Base-by-base conservation (phyloP, 1,140 invertebrate species). In the Cyclina sinensis region DNA sequence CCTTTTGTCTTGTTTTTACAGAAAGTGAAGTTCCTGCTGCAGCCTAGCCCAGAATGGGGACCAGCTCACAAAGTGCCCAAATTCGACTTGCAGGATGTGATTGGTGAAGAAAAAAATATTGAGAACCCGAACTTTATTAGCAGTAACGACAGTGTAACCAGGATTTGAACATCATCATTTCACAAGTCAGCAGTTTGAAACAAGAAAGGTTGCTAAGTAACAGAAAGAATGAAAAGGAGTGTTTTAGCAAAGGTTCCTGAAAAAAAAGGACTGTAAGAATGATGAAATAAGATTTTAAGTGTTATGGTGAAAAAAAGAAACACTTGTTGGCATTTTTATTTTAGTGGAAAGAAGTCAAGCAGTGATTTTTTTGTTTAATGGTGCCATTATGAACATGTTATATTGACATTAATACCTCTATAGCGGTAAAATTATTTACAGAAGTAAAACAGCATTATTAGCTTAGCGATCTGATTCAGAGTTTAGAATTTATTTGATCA, bases 11-110 rank as follows among this genome's bases (percentile, higher is more conserved):
- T 11, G 24, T 62, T n/a, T n/a, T n/a, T 27, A 5, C 90, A 95
- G 94, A 94, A 91, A 92, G 74, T 95, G 12, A 89, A 86, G 68
- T 76, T 79, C 27, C 81, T 95, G 32, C 27, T 93, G 14, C 91
- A 93, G 59, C 90, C 91, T 18, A 86, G 92, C 2, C 84, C 85
- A 57, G 88, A 92, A 30, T 94, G 94, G 94, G 93, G 94, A 24
- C 94, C 94, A 24, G 92, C 92, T n/a, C 91, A 93, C 57, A 94
- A 94, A 89, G 78, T 94, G 21, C 94, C 93, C 11, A 90, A 91
- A 51, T 92, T 88, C 85, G 93, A 93, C 79, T 35, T 89, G 3
- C 83, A 81, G 14, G 91, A 91, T 32, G 5, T 76, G 21, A 62
- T 82, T 30, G 79, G 62, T 16, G 65, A 48, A n/a, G 43, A 79